These are phyloP conservation scores for Sander lucioperca DNA, from an alignment of 2,113 vertebrate species.

Conservation along the genomic window DNA sequence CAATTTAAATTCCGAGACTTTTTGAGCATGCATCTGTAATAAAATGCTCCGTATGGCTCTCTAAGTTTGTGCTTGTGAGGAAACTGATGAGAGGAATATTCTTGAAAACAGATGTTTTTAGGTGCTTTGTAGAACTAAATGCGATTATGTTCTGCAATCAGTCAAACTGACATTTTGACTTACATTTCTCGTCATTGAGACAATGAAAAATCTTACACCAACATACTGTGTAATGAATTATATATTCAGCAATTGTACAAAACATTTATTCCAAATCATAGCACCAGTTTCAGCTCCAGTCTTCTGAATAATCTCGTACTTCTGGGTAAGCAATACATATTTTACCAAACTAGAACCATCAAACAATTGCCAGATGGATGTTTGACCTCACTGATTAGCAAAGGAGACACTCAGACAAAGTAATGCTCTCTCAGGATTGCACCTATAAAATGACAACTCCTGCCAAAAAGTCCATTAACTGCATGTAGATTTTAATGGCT, in stretches of 20 bases:
- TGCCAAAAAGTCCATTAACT: conserved; percentile 82
- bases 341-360: conserved; percentile 61
- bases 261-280: conserved; percentile 10
- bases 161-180: conserved; percentile 23
- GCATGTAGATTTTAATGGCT: conserved; percentile 64
- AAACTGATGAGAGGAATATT: conserved; percentile 5
- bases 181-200: conserved; percentile 13
- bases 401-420: conserved; percentile 64
- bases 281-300: background rate
- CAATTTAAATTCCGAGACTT: conserved; percentile 35
- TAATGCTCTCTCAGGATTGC: conserved; percentile 60
- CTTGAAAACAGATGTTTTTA: conserved; percentile 33
- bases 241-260: background rate
- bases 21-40: conserved; percentile 37
- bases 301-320: conserved; percentile 5
- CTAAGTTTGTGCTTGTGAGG: conserved; percentile 7
- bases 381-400: conserved; percentile 65
- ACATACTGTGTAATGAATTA: background rate
- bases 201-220: conserved; percentile 7
- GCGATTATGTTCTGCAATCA: background rate
- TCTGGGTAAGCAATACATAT: conserved; percentile 50
- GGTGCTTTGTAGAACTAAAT: background rate
- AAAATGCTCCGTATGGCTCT: conserved; percentile 12
- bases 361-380: conserved; percentile 54
- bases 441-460: conserved; percentile 62